Base-by-base conservation (phyloP, 2,113 vertebrate genomes). In the Bufo bufo region DNA sequence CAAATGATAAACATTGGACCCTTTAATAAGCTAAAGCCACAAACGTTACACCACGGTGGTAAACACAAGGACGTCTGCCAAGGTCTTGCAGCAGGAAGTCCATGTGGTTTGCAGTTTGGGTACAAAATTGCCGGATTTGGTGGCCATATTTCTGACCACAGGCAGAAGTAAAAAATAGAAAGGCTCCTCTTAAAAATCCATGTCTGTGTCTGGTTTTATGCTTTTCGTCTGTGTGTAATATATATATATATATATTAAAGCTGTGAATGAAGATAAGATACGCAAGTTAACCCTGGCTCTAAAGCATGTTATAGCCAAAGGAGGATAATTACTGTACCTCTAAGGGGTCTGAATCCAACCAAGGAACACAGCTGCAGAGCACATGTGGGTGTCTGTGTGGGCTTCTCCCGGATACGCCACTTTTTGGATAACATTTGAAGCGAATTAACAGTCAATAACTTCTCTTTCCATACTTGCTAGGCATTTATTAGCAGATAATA, bases 51-150 rank as follows among this genome's bases (percentile, higher is more conserved):
- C 59, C 23, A 58, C 17, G 16, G 52, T 43, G 43, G 23, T 17
- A 80, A 56, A 77, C 54, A 54, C 75, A 77, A 77, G 19, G 77
- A 54, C 6, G 50, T 23, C 77, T 56, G 77, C 49, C 20, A 59
- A 58, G 6, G 54, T 59, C 23, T 80, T 80, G 5, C 52, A 58
- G 59, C 54, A 59, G 77, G 77, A 80, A 80, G 77, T 58, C 23
- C 77, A 23, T 80, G 77, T 80, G 77, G 77, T 80, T 43, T 80
- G 13, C 54, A 59, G 54, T 43, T 59, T 33, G n/a, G 77, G 13
- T 58, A 16, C 52, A 58, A 80, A 33, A 80, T 13, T 54, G 12
- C 50, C 20, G 4, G n/a, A 79, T 79, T 59, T 80, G 77, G 77
- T 4, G 4, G 14, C 77, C 23, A 58, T 56, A 33, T 58, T 33